Conservation (phyloP, 2,113 vertebrate species). For the human (Homo sapiens) region GRCh38 chr14:25663001-25663500, state of each 20-base stretch:
- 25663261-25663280: conserved; percentile 19
- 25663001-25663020: not conserved
- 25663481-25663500: conserved; percentile 81
- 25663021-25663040: not conserved
- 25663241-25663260: conserved; percentile 22
- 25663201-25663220: not conserved
- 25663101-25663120: conserved; percentile 33
- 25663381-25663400: conserved; percentile 55
- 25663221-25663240: conserved; percentile 17
- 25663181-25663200: conserved; percentile 14
- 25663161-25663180: conserved; percentile 16
- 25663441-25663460: conserved; percentile 64
- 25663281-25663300: conserved; percentile 35
- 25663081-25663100: conserved; percentile 51
- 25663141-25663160: not conserved
- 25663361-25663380: conserved; percentile 66
- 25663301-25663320: conserved; percentile 16
- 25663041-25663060: not conserved
- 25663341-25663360: conserved; percentile 51
- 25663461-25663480: conserved; percentile 65
- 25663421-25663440: conserved; percentile 66
- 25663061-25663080: not conserved
- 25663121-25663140: conserved; percentile 11
- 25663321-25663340: conserved; percentile 57
- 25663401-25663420: conserved; percentile 47